These are phyloP conservation scores for Drosophila neocordata DNA, from an alignment of 1,140 invertebrate genomes.

Conservation along the genomic window DNA sequence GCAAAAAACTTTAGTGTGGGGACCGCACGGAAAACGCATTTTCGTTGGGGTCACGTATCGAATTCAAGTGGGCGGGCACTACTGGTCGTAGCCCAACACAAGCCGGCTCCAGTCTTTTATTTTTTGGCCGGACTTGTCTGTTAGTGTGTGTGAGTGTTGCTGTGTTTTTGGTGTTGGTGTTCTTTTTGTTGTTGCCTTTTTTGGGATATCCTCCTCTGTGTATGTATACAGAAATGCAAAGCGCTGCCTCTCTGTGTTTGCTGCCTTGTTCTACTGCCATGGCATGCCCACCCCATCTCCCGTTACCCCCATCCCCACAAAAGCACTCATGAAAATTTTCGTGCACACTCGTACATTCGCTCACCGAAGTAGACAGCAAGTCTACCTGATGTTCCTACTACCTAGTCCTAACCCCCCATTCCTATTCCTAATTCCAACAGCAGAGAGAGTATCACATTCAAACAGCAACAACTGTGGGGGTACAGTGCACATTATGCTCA, in stretches of 20 bases:
- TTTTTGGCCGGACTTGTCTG: conserved; percentile 41
- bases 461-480: conserved; percentile 48
- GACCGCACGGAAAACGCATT: conserved; percentile 63
- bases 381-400: conserved; percentile 58
- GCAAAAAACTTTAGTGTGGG: neutral
- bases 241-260: conserved; percentile 62
- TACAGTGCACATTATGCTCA: conserved; percentile 74
- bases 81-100: conserved; percentile 34
- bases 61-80: conserved; percentile 53
- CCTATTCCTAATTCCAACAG: neutral
- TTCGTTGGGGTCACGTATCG: conserved; percentile 74
- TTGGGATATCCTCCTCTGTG: conserved; percentile 45
- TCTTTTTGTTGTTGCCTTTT: neutral
- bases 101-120: conserved; percentile 25
- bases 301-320: no score
- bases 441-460: conserved; percentile 6
- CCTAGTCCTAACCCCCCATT: conserved; percentile 24
- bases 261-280: conserved; percentile 60
- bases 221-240: conserved; percentile 78
- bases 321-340: conserved; percentile 69
- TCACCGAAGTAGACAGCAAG: conserved; percentile 69
- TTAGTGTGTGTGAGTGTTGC: neutral
- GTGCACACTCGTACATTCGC: conserved; percentile 49
- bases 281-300: conserved; percentile 7
- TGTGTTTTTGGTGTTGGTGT: conserved; percentile 4